phyloP scores from a whole-genome alignment of 2,113 vertebrate genomes.

The Catagonus wagneri region DNA sequence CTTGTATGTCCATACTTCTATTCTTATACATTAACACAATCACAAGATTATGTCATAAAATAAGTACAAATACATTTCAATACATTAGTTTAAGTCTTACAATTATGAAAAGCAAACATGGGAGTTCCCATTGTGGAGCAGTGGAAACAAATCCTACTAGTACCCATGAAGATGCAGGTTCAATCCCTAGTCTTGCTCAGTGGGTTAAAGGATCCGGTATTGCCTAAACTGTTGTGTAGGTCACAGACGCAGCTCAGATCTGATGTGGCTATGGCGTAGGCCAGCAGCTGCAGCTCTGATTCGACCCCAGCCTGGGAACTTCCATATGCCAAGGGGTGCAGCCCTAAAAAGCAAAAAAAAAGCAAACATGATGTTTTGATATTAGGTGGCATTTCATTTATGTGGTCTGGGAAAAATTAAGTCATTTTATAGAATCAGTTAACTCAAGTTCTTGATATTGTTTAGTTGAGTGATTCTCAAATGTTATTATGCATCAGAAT shows the following conservation, averaged over 20 bases:
- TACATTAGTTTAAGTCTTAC: not conserved
- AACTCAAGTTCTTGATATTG: not conserved
- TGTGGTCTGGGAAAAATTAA: not conserved
- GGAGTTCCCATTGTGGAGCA: no score
- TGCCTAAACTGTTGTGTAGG: no score
- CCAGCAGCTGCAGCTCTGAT: no score
- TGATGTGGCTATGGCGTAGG: no score
- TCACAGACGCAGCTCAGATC: no score
- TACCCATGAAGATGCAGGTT: no score
- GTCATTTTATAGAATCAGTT: not conserved
- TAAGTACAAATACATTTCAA: constrained; percentile 39
- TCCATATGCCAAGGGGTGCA: no score
- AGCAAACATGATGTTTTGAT: constrained; percentile 7
- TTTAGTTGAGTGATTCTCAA: not conserved
- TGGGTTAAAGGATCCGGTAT: no score
- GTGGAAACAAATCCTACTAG: no score
- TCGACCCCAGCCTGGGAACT: no score
- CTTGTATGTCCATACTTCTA: not conserved
- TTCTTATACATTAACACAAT: not conserved
- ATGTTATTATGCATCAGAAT: not conserved
- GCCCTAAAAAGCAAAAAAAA: not conserved
- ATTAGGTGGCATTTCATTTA: constrained; percentile 48
- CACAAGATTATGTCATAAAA: constrained; percentile 46
- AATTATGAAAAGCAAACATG: not conserved
- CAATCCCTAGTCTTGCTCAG: no score